Evolutionary conservation across 2,888 invertebrate species (phyloP), one percentile per base, ranked within the genome.

Genomic region (Sarcophaga rosellei): DNA sequence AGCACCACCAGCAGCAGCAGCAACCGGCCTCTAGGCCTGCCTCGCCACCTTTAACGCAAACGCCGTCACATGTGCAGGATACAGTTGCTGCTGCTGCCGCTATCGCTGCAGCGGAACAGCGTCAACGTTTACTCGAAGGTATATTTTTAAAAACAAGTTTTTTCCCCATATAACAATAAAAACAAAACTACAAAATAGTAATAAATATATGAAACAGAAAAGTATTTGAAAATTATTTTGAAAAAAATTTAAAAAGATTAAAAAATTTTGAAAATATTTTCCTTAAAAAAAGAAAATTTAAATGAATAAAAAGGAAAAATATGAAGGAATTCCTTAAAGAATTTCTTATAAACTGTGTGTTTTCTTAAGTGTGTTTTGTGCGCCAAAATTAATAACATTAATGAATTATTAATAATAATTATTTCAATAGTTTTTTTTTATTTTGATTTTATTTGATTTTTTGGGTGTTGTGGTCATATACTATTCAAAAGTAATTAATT

Each of bases 71-170:
- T 20, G 89, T 88, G n/a, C 89, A 89, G 70, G 90, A 90, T 79
- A 90, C 89, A 70, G 89, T 90, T 90, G 90, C 89, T 88, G 90
- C 90, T 85, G 91, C 90, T 88, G 90, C 90, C 88, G 90, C 89
- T 84, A 90, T 90, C 86, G 91, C 90, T 89, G 88, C 88, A 72
- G 92, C 92, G 88, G 93, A 92, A 91, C 93, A 93, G 90, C 93
- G 93, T 82, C 92, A 91, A 88, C 93, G 92, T 88, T 89, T 92
- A 90, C 92, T 93, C 91, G 93, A 93, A 93, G 93, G 93, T 93
- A 93, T 92, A 81, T 84, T 75, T 92, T 91, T 90, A 90, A 90
- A 53, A 88, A 88, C 83, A 88, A 79, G 75, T 84, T 82, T 80
- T 86, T 76, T 20, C 53, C 53, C 53, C 61, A 61, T 61, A 35